Base-by-base conservation (phyloP, 2,797 vertebrate species). In the Pseudochaenichthys georgianus region DNA sequence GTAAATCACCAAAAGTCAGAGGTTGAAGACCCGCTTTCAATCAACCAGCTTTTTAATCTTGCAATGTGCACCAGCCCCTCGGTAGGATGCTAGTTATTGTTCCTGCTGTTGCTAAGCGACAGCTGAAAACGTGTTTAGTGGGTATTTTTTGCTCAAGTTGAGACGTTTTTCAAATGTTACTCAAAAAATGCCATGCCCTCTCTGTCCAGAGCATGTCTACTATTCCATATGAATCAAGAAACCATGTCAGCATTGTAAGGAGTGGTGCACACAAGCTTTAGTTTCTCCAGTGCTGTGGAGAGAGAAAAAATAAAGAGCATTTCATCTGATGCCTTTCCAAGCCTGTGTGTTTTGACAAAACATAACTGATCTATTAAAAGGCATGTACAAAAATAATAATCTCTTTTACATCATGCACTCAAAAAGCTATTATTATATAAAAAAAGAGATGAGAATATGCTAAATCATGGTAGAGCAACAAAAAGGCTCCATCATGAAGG, bases 91-190 rank as follows among this genome's bases (percentile, higher is more conserved):
- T 75, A 46, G 54, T 83, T 70, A 68, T 75, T 87, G 81, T 84
- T 77, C 76, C 67, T 64, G 76, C 77, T 89, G 88, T 89, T 87
- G 79, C 80, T 82, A 84, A 77, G 81, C 79, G 45, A 88, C 83
- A 17, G 53, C 62, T 76, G 45, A 75, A 82, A 81, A 73, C 61
- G 31, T 43, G 38, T 69, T 63, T 64, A 34, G 77, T 73, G 61
- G 47, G 45, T 59, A 16, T 71, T 62, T 69, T 77, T 69, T 68
- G 60, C 73, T 84, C 21, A 64, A 75, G 73, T 79, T 80, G 72
- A 83, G 75, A 70, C 2, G 31, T 81, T 86, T 28, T 75, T 80
- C 34, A 62, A 46, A 78, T 87, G 84, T 66, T 48, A 71, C 63
- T 70, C n/a, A 70, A 62, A 65, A 54, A 42, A 34, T 2, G 43